phyloP scores from a whole-genome alignment of 2,888 invertebrate species.

The Limulus polyphemus region DNA sequence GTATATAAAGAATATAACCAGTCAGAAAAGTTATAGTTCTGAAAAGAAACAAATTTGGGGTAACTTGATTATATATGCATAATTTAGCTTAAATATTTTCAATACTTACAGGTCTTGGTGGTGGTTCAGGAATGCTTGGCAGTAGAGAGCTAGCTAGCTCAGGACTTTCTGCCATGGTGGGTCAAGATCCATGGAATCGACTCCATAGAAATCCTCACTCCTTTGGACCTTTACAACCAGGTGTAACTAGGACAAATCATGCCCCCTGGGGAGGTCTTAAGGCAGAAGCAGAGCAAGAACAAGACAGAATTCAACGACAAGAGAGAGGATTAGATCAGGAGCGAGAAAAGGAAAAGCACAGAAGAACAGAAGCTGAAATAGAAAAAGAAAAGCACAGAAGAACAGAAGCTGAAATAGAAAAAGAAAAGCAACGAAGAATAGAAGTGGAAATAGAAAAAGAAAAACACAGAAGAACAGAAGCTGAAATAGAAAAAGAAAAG shows the following conservation, averaged over 20 bases:
- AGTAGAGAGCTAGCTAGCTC: conserved; percentile 11
- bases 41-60: too few relatives aligned
- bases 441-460: too few relatives aligned
- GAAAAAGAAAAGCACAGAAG: conserved; percentile 32
- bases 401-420: too few relatives aligned
- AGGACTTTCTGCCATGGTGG: conserved; percentile 5
- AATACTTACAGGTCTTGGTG: too few relatives aligned
- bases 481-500: conserved; percentile 36
- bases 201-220: conserved; percentile 26
- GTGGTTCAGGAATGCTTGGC: conserved; percentile 3
- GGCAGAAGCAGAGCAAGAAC: conserved; percentile 22
- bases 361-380: conserved; percentile 37
- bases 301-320: conserved; percentile 49
- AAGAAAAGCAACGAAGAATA: too few relatives aligned
- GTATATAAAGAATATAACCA: too few relatives aligned
- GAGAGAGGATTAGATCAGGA: conserved; percentile 24
- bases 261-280: conserved; percentile 24
- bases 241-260: conserved; percentile 10
- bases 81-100: too few relatives aligned
- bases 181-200: conserved; percentile 18
- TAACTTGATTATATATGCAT: too few relatives aligned
- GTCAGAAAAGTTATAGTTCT: too few relatives aligned
- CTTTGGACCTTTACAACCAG: conserved; percentile 9
- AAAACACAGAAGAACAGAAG: conserved; percentile 41
- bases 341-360: conserved; percentile 39